Conservation (phyloP, 2,888 invertebrate species). For the Lasioglossum leucozonium region DNA sequence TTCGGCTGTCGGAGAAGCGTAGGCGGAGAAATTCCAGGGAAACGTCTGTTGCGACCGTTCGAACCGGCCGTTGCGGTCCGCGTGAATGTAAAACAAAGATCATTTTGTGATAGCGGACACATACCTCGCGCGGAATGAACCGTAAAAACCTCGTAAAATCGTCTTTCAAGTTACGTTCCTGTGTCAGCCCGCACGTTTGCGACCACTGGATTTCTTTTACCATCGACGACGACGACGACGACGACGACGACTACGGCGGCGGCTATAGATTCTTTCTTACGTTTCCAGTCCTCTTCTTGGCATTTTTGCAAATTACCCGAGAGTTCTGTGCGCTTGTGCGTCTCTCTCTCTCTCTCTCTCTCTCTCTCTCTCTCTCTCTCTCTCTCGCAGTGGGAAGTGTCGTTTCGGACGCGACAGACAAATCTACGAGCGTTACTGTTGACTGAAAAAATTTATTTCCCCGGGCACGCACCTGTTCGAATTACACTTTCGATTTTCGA, state of each 20-base stretch:
- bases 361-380: too few species aligned
- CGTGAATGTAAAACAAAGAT: constrained; percentile 74
- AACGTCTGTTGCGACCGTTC: constrained; percentile 47
- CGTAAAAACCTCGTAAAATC: constrained; percentile 74
- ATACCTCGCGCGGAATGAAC: constrained; percentile 68
- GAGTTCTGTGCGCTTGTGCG: neutral
- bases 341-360: too few species aligned
- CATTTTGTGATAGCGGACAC: constrained; percentile 70
- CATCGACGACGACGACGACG: too few species aligned
- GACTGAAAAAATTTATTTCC: neutral
- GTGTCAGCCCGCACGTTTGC: constrained; percentile 73
- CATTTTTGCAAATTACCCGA: constrained; percentile 22
- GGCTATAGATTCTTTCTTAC: constrained; percentile 45
- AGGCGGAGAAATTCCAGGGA: constrained; percentile 36
- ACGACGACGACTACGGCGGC: too few species aligned
- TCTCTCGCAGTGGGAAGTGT: neutral
- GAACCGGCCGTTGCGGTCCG: constrained; percentile 37
- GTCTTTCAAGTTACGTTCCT: constrained; percentile 67
- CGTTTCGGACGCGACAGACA: neutral
- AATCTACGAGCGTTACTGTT: neutral
- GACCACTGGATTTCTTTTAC: constrained; percentile 73
- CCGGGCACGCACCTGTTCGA: neutral
- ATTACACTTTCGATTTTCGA: neutral
- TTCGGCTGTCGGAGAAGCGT: constrained; percentile 21
- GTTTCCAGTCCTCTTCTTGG: constrained; percentile 2